Percentiles rank a stretch among this genome's conserved stretches.
Conservation (phyloP, 2,797 vertebrate genomes). For the Myripristis murdjan region DNA sequence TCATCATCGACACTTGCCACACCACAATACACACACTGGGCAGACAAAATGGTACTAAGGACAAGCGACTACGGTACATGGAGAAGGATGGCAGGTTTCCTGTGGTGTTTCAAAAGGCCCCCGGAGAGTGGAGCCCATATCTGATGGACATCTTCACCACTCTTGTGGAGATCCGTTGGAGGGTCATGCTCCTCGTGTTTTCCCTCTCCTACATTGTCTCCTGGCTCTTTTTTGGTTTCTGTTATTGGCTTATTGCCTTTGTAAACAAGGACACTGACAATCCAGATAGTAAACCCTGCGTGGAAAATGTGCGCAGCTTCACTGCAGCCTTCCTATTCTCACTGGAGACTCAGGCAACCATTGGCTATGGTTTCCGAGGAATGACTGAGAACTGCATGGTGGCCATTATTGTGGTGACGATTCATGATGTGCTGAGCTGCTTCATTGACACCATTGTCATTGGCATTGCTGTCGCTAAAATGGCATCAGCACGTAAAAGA, state of each 20-base stretch:
- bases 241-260: conserved; percentile 94
- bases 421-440: conserved; percentile 92
- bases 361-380: conserved; percentile 93
- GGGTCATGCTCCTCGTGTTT: conserved; percentile 93
- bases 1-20: conserved; percentile 57
- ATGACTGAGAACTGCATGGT: conserved; percentile 91
- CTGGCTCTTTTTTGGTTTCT: conserved; percentile 92
- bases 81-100: conserved; percentile 94
- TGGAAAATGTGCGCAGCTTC: conserved; percentile 92
- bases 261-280: conserved; percentile 87
- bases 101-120: conserved; percentile 90
- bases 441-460: conserved; percentile 95
- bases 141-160: conserved; percentile 96
- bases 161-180: conserved; percentile 96
- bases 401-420: conserved; percentile 89
- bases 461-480: conserved; percentile 92
- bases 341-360: conserved; percentile 95
- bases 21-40: conserved; percentile 67
- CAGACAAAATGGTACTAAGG: conserved; percentile 11
- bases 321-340: conserved; percentile 94
- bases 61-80: conserved; percentile 80
- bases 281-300: conserved; percentile 79
- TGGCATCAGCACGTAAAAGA: conserved; percentile 95
- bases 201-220: conserved; percentile 95
- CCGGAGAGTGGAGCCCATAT: conserved; percentile 91